phyloP scores from a whole-genome alignment of 2,797 vertebrate genomes.

The Spinus olivaceus region DNA sequence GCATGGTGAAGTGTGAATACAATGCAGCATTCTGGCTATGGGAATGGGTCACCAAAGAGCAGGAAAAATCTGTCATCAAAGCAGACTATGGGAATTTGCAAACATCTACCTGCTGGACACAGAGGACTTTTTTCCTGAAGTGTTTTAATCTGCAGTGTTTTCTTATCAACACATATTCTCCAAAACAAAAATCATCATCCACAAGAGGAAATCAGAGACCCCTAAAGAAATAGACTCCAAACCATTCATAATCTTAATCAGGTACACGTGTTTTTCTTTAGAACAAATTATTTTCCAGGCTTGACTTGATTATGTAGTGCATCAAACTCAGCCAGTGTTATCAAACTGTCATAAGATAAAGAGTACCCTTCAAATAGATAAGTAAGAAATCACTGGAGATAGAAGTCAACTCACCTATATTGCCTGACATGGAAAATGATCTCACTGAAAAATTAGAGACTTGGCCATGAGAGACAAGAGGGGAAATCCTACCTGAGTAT shows the following conservation, averaged over 20 bases:
- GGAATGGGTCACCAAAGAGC: not conserved
- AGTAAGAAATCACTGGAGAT: not conserved
- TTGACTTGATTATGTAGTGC: not conserved
- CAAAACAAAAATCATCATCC: not conserved
- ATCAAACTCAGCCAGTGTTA: not conserved
- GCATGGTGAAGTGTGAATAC: not conserved
- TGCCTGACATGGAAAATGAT: not conserved
- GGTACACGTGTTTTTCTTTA: not conserved
- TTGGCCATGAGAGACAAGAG: not conserved
- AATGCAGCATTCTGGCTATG: not conserved
- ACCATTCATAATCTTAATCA: not conserved
- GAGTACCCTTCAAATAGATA: not conserved
- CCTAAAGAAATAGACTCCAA: not conserved
- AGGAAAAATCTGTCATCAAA: not conserved
- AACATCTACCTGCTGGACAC: not conserved
- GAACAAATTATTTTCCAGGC: not conserved
- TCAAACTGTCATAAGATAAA: not conserved
- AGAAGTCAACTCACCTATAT: not conserved
- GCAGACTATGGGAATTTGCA: not conserved
- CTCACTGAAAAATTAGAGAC: not conserved
- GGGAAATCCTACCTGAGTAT: not conserved
- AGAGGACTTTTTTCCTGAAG: not conserved
- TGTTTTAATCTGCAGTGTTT: not conserved
- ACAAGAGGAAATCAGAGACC: not conserved
- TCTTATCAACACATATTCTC: not conserved